These are phyloP conservation scores for Lumbricus terrestris DNA, from an alignment of 2,888 invertebrate species.

Conservation along the genomic window DNA sequence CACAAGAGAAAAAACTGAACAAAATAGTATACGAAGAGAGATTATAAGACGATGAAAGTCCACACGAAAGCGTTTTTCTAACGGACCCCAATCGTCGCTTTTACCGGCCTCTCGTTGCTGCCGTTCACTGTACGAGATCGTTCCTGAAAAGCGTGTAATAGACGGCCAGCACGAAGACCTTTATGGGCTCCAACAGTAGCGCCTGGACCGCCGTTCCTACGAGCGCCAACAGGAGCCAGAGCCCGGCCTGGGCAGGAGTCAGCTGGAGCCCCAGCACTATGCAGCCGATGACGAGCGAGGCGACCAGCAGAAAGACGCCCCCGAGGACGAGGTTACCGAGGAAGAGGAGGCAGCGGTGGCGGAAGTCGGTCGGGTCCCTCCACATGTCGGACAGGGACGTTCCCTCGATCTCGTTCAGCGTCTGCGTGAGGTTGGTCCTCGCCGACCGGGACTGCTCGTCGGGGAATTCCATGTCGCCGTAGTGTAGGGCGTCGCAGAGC, in stretches of 20 bases:
- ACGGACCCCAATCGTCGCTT: not conserved
- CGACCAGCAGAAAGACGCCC: not conserved
- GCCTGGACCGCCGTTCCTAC: not conserved
- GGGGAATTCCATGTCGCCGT: not conserved
- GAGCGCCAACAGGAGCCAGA: not conserved
- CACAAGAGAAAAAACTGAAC: not conserved
- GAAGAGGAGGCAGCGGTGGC: not conserved
- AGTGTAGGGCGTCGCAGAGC: not conserved
- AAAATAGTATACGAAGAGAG: not conserved
- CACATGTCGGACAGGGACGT: conserved; percentile 15
- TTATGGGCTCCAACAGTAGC: conserved; percentile 28
- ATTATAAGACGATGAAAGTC: not conserved
- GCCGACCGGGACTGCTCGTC: not conserved
- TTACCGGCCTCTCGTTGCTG: not conserved
- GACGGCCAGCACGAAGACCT: conserved; percentile 17
- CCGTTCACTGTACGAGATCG: conserved; percentile 5
- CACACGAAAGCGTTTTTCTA: not conserved
- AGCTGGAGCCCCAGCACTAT: conserved; percentile 19
- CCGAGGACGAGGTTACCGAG: not conserved
- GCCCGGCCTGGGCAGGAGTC: not conserved
- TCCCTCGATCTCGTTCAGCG: not conserved
- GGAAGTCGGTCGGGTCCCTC: not conserved
- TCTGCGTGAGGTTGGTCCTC: not conserved
- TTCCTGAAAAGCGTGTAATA: conserved; percentile 18
- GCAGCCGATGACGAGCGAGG: not conserved